Conservation (phyloP, 2,797 vertebrate genomes). For the Amblyopsis hoosieri region DNA sequence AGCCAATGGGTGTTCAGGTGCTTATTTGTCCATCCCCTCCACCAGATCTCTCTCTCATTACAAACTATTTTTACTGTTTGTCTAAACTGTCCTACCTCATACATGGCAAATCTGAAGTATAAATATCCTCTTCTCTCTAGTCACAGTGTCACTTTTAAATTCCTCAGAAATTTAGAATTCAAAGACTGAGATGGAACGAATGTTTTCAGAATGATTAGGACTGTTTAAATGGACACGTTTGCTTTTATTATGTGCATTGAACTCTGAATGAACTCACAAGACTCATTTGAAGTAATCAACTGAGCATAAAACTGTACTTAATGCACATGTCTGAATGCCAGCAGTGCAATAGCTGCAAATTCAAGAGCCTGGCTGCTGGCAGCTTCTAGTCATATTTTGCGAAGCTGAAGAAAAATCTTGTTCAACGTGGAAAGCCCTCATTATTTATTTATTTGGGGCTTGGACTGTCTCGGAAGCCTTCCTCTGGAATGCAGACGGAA, state of each 20-base stretch:
- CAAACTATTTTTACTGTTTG: slow-evolving; percentile 8
- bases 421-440: slow-evolving; percentile 6
- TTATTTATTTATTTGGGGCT: slow-evolving; percentile 23
- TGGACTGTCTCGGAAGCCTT: slow-evolving; percentile 2
- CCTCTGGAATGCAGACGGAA: slow-evolving; percentile 1
- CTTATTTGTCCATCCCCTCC: slow-evolving; percentile 20
- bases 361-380: slow-evolving; percentile 1
- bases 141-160: not conserved
- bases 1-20: slow-evolving; percentile 27
- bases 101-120: not conserved
- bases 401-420: slow-evolving; percentile 2
- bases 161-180: not conserved
- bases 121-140: not conserved
- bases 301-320: slow-evolving; percentile 8
- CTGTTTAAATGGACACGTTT: too few species aligned
- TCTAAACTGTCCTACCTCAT: slow-evolving; percentile 13
- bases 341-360: slow-evolving; percentile 6
- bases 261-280: too few species aligned
- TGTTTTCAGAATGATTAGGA: too few species aligned
- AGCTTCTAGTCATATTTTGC: slow-evolving; percentile 2
- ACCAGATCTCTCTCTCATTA: slow-evolving; percentile 19
- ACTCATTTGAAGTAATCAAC: too few species aligned
- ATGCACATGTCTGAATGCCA: slow-evolving; percentile 6
- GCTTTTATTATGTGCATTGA: too few species aligned
- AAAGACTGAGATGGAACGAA: not conserved